Evolutionary conservation across 2,888 invertebrate species (phyloP).

Genomic region (Luperina testacea): DNA sequence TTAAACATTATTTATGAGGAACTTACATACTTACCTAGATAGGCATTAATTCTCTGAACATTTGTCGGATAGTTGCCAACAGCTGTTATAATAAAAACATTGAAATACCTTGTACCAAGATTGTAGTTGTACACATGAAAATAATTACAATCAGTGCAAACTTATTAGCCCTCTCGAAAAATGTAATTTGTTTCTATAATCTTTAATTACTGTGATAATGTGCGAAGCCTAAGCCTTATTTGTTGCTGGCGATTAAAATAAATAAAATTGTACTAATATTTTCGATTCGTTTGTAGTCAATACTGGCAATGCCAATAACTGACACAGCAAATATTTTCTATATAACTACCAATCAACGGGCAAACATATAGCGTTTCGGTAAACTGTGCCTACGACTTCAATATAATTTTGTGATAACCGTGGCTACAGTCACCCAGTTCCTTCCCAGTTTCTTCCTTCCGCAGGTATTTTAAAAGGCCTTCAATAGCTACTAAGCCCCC

Average conservation of each 20-base stretch:
- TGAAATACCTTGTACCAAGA: not conserved
- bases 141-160: conserved; percentile 15
- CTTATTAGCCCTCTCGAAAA: not conserved
- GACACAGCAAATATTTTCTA: not conserved
- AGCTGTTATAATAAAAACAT: conserved; percentile 6
- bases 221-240: not conserved
- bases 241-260: not conserved
- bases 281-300: not conserved
- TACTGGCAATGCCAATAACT: too few relatives aligned
- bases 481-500: not conserved
- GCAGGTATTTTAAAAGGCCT: not conserved
- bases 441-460: too few relatives aligned
- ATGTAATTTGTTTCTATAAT: conserved; percentile 13
- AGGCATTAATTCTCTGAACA: not conserved
- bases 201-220: conserved; percentile 12
- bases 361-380: not conserved
- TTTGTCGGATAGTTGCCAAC: not conserved
- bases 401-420: too few relatives aligned
- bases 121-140: not conserved
- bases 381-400: not conserved
- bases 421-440: not conserved
- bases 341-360: too few relatives aligned
- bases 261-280: not conserved
- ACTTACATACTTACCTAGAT: not conserved
- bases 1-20: not conserved